phyloP scores from a whole-genome alignment of 1,140 invertebrate species.

The Drosophila albomicans region DNA sequence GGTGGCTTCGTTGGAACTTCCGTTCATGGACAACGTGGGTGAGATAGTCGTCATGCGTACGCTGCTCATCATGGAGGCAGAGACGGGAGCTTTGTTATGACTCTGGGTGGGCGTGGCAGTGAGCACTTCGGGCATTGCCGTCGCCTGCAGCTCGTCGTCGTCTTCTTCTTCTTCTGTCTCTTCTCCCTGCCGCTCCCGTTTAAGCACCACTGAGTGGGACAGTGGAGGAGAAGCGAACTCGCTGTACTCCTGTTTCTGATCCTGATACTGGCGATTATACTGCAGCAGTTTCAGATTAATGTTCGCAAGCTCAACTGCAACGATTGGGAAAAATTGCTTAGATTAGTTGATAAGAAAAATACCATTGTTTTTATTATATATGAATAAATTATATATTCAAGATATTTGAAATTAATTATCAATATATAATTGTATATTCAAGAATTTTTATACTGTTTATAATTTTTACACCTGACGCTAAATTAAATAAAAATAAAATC shows the following conservation, averaged over 20 bases:
- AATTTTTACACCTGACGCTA: too few relatives aligned
- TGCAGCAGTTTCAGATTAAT: constrained; percentile 1
- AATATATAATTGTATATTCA: too few relatives aligned
- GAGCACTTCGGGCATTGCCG: constrained; percentile 70
- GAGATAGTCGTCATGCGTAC: constrained; percentile 74
- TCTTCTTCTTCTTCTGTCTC: not conserved
- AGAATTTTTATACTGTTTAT: too few relatives aligned
- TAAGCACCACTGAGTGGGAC: constrained; percentile 12
- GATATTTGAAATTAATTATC: too few relatives aligned
- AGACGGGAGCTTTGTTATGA: constrained; percentile 58
- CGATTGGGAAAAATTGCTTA: not conserved
- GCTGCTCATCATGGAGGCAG: constrained; percentile 68
- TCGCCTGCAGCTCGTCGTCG: not conserved
- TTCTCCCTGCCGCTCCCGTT: constrained; percentile 24
- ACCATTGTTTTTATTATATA: too few relatives aligned
- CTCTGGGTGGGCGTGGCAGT: constrained; percentile 63
- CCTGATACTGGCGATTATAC: not conserved
- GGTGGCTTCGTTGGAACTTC: constrained; percentile 79
- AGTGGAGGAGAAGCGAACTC: constrained; percentile 10
- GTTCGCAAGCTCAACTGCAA: constrained; percentile 18
- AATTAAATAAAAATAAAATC: too few relatives aligned
- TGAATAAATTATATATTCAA: too few relatives aligned
- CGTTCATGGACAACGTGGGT: constrained; percentile 79
- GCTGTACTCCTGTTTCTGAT: constrained; percentile 15
- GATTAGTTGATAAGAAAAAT: not conserved